Evolutionary conservation across 37 sponge, comb jelly and placozoan species (phyloP), one percentile per base, ranked within the genome.

Genomic region (Petrosia ficiformis): DNA sequence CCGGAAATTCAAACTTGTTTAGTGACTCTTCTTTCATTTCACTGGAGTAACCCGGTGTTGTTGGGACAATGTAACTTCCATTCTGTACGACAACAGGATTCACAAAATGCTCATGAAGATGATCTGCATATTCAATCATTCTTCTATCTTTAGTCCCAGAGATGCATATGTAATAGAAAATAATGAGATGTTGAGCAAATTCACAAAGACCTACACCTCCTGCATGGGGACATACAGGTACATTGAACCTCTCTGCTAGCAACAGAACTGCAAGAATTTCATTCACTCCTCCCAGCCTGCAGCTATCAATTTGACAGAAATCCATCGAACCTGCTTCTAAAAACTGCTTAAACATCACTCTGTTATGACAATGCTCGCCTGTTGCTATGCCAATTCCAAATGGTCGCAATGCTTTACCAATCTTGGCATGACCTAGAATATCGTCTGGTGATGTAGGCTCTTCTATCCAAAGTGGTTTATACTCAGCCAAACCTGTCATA

Each of bases 271-370:
- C 60, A 0, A 95, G 14, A 33, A 82, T 70, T 54, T 95, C 96
- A 60, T 88, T 82, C 59, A 95, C 87, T 1, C 96, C 96, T 25
- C 92, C 96, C 3, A 91, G 16, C 0, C 96, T 54, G 57, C 85
- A 84, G 70, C 81, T 80, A 67, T 95, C 96, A 61, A 95, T 86
- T 82, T 95, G 96, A 68, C 96, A 95, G 75, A 75, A 91, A 68
- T 95, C 89, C 82, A 95, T 82, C 1, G 92, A 92, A 24, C 80
- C 82, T 1, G 82, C 70, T 39, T 91, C 43, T 37, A 95, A 65
- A 59, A 95, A 95, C 77, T 95, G 96, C 76, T 95, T 95, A 82
- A 95, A 95, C 76, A 95, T 82, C 41, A 95, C 96, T 1, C 89
- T 36, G 59, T 95, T 95, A 26, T 88, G 86, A 64, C 87, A 85